Conservation (phyloP, 2,888 invertebrate genomes). For the Hemithea aestivaria region DNA sequence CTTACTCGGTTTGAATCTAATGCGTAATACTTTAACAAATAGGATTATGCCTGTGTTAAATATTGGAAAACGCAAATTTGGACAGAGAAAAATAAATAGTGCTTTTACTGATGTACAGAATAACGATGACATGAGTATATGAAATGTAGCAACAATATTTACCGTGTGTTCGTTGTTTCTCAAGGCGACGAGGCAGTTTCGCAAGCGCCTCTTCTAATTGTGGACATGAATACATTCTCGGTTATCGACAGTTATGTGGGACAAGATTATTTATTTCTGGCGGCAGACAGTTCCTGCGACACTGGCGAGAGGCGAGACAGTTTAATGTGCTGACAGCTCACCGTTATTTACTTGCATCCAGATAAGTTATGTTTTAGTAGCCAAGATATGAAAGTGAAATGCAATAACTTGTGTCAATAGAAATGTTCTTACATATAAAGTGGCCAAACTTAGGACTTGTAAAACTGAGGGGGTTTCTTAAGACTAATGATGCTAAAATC, state of each 20-base stretch:
- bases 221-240: slow-evolving; percentile 39
- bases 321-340: slow-evolving; percentile 37
- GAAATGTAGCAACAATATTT: slow-evolving; percentile 11
- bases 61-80: neutral
- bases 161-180: slow-evolving; percentile 20
- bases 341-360: slow-evolving; percentile 16
- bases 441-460: no score
- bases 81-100: neutral
- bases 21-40: slow-evolving; percentile 38
- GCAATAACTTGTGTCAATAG: no score
- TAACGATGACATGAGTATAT: neutral
- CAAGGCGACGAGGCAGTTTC: slow-evolving; percentile 34
- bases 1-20: slow-evolving; percentile 37
- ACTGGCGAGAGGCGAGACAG: slow-evolving; percentile 32
- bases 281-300: slow-evolving; percentile 45
- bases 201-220: slow-evolving; percentile 39
- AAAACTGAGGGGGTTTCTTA: no score
- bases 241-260: slow-evolving; percentile 57
- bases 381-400: slow-evolving; percentile 6
- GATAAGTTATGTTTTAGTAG: slow-evolving; percentile 6
- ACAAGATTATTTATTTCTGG: slow-evolving; percentile 60
- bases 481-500: no score
- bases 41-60: slow-evolving; percentile 22
- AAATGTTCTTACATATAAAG: no score
- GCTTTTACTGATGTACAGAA: no score